A percentile compares a stretch with the other conserved stretches of the same genome.
Conservation (phyloP, 2,797 vertebrate species). For the Squalus acanthias region DNA sequence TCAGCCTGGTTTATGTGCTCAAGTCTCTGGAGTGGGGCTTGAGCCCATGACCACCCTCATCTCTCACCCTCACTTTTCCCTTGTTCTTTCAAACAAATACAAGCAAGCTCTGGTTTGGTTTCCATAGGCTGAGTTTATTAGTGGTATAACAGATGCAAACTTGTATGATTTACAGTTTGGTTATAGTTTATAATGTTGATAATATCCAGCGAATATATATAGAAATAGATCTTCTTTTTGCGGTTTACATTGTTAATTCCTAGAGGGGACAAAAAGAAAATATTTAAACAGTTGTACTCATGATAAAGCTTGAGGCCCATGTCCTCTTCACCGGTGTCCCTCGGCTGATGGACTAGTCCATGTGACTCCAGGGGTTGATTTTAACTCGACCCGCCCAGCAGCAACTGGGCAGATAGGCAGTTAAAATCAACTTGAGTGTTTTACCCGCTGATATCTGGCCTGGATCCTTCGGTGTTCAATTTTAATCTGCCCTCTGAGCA, state of each 20-base stretch:
- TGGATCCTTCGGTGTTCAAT: not conserved
- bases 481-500: not conserved
- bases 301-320: not conserved
- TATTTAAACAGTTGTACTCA: not conserved
- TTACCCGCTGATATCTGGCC: not conserved
- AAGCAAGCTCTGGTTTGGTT: slow-evolving; percentile 45
- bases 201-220: slow-evolving; percentile 35
- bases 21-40: not conserved
- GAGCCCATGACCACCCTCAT: not conserved
- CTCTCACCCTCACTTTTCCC: not conserved
- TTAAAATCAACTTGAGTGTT: not conserved
- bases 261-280: not conserved
- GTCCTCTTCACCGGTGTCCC: not conserved
- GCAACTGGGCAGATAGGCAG: not conserved
- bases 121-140: slow-evolving; percentile 76
- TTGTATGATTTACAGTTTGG: slow-evolving; percentile 52
- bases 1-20: not conserved
- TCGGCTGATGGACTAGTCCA: not conserved
- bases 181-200: slow-evolving; percentile 36
- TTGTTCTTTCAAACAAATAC: not conserved
- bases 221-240: slow-evolving; percentile 35
- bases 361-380: not conserved
- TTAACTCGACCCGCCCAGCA: not conserved
- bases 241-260: slow-evolving; percentile 33
- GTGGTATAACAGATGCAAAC: slow-evolving; percentile 64